A percentile compares a stretch with the other conserved stretches of the same genome.
Conservation (phyloP, 2,797 vertebrate genomes). For the Acridotheres tristis region DNA sequence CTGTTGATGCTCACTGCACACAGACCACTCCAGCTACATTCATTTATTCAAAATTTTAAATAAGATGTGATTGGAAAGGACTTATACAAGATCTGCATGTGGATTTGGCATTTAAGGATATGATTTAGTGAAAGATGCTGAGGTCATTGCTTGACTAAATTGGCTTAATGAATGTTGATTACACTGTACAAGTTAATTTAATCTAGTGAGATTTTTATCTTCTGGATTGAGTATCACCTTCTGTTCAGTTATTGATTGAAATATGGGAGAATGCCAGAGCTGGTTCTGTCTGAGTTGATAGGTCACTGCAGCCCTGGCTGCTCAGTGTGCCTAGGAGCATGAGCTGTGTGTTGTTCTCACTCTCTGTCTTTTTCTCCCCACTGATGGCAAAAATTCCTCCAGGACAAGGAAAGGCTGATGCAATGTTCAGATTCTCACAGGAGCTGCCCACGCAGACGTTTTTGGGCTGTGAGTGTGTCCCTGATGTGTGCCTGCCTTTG, state of each 20-base stretch:
- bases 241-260: slow-evolving; percentile 69
- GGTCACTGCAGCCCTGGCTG: background rate
- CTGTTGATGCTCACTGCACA: background rate
- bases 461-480: background rate
- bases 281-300: background rate
- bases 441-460: background rate
- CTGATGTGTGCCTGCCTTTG: background rate
- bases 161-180: slow-evolving; percentile 80
- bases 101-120: slow-evolving; percentile 79
- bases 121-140: slow-evolving; percentile 81
- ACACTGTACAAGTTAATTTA: slow-evolving; percentile 76
- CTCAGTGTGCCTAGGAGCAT: accelerated
- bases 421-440: background rate
- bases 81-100: slow-evolving; percentile 71
- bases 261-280: background rate
- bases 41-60: slow-evolving; percentile 73
- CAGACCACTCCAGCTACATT: background rate
- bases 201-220: slow-evolving; percentile 76
- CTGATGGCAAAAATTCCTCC: background rate
- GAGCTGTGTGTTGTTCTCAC: accelerated
- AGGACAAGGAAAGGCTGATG: background rate
- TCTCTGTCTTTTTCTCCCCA: background rate
- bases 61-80: slow-evolving; percentile 69
- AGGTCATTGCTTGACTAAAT: slow-evolving; percentile 81
- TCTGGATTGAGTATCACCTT: slow-evolving; percentile 67